Evolutionary conservation across 2,797 vertebrate species (phyloP).

Genomic region (Gymnothorax reevesii): DNA sequence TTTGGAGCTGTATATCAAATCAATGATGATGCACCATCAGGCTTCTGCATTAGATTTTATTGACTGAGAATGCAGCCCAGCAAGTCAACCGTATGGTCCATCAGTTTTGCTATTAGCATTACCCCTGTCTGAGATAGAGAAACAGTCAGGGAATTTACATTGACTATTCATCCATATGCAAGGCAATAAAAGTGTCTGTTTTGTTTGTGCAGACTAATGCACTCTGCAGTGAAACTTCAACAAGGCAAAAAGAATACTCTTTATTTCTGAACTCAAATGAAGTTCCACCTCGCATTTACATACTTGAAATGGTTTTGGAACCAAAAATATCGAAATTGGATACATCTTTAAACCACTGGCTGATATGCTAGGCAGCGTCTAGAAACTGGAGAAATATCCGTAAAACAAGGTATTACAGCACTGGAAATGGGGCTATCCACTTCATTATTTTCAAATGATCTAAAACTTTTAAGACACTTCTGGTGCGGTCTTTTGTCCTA

Average conservation of each 20-base stretch:
- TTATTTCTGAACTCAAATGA: neutral
- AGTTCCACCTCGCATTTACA: neutral
- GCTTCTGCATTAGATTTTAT: slow-evolving; percentile 27
- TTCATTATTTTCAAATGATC: too few species aligned
- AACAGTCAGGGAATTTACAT: slow-evolving; percentile 35
- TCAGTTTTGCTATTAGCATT: slow-evolving; percentile 21
- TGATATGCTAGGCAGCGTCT: too few species aligned
- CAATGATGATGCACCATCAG: neutral
- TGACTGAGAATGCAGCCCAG: neutral
- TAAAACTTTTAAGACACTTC: too few species aligned
- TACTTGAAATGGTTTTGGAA: neutral
- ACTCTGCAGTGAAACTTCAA: neutral
- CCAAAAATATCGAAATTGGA: too few species aligned
- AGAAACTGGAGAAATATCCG: too few species aligned
- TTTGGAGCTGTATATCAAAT: slow-evolving; percentile 17
- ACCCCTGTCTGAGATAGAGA: slow-evolving; percentile 35
- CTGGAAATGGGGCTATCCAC: too few species aligned
- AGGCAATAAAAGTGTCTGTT: neutral
- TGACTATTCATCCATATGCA: slow-evolving; percentile 31
- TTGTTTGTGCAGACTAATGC: neutral
- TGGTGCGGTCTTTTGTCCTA: too few species aligned
- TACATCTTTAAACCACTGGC: too few species aligned
- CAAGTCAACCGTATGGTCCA: slow-evolving; percentile 24
- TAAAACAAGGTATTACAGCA: too few species aligned
- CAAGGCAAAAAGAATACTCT: neutral